phyloP scores from a whole-genome alignment of 2,113 vertebrate species.

The Tursiops truncatus region DNA sequence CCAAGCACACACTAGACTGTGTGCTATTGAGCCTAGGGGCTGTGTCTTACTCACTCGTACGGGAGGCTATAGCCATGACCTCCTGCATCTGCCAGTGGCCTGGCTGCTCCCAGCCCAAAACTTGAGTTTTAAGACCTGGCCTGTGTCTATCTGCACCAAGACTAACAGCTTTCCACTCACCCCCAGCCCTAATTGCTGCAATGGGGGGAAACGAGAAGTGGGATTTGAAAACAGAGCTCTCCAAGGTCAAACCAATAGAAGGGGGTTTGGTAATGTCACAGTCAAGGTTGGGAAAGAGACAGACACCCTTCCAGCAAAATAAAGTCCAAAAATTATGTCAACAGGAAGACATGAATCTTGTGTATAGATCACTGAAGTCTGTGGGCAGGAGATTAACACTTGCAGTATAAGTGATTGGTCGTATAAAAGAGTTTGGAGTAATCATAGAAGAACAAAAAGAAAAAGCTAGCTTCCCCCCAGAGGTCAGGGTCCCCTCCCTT shows the following conservation, averaged over 20 bases:
- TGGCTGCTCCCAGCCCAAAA: not conserved
- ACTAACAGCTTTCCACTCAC: not conserved
- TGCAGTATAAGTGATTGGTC: not conserved
- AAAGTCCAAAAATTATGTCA: conserved; percentile 22
- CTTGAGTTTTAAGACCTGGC: not conserved
- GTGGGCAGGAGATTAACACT: conserved; percentile 37
- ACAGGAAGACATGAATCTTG: conserved; percentile 12
- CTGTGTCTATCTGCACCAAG: not conserved
- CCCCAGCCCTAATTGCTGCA: not conserved
- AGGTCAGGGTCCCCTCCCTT: not conserved
- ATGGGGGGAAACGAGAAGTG: not conserved
- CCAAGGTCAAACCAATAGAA: not conserved
- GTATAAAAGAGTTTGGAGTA: not conserved
- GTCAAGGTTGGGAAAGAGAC: conserved; percentile 45
- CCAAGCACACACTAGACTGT: not conserved
- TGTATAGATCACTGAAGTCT: not conserved
- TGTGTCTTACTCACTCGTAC: not conserved
- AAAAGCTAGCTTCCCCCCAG: not conserved
- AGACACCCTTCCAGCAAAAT: conserved; percentile 53
- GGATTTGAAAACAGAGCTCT: not conserved
- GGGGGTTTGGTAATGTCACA: conserved; percentile 32
- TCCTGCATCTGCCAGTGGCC: not conserved
- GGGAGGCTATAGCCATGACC: not conserved
- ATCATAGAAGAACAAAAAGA: conserved; percentile 11
- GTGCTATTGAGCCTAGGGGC: not conserved